Conservation (phyloP, 2,113 vertebrate species). For the Paracanthobrama guichenoti region DNA sequence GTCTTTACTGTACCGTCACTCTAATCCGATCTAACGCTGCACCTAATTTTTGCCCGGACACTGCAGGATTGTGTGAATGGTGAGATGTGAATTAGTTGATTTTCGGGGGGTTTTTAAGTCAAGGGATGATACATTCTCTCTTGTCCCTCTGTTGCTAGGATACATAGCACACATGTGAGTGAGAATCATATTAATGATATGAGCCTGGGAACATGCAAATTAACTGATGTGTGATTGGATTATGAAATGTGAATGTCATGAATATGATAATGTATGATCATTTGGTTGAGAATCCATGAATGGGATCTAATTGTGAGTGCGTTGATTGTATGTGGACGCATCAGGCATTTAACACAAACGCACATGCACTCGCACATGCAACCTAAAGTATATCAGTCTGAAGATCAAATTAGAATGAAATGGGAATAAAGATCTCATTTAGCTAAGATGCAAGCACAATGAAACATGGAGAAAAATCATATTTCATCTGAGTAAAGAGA, state of each 20-base stretch:
- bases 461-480: slow-evolving; percentile 36
- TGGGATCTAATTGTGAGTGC: slow-evolving; percentile 50
- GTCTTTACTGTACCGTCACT: background rate
- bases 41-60: background rate
- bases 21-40: background rate
- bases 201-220: slow-evolving; percentile 55
- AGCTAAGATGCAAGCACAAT: slow-evolving; percentile 33
- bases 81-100: slow-evolving; percentile 23
- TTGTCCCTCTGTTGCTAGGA: slow-evolving; percentile 57
- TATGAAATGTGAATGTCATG: slow-evolving; percentile 55
- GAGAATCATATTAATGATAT: slow-evolving; percentile 58
- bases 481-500: slow-evolving; percentile 32
- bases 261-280: slow-evolving; percentile 54
- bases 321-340: slow-evolving; percentile 23
- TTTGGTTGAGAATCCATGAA: slow-evolving; percentile 42
- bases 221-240: slow-evolving; percentile 55
- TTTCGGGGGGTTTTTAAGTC: slow-evolving; percentile 25
- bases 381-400: slow-evolving; percentile 19
- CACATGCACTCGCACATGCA: background rate
- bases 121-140: slow-evolving; percentile 44
- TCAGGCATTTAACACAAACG: background rate
- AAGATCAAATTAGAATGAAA: slow-evolving; percentile 44
- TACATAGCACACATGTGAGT: slow-evolving; percentile 52
- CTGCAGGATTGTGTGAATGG: background rate
- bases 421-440: slow-evolving; percentile 40